phyloP scores from a whole-genome alignment of 2,113 vertebrate species.

The Prionailurus viverrinus region DNA sequence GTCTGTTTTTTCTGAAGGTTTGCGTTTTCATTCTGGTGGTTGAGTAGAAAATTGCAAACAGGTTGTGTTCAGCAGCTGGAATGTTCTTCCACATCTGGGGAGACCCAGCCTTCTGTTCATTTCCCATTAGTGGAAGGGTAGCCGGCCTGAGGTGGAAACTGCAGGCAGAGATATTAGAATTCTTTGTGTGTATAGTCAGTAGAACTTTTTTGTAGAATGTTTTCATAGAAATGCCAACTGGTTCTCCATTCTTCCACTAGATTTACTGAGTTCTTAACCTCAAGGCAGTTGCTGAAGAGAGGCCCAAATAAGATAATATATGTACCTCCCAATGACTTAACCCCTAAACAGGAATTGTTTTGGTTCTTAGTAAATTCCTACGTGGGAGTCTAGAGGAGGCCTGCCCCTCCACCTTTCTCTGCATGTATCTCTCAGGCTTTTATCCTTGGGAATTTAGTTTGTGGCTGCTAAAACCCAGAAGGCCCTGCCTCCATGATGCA shows the following conservation, averaged over 20 bases:
- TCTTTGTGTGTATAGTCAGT: neutral
- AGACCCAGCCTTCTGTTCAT: neutral
- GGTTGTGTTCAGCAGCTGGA: constrained; percentile 80
- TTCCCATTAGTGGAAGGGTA: neutral
- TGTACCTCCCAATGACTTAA: neutral
- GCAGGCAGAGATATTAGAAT: neutral
- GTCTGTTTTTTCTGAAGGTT: constrained; percentile 85
- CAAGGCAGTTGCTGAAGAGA: neutral
- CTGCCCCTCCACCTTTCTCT: neutral
- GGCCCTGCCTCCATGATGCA: neutral
- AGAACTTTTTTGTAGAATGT: neutral
- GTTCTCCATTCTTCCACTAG: neutral
- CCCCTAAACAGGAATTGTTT: neutral
- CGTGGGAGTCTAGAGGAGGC: neutral
- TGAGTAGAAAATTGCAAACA: constrained; percentile 89
- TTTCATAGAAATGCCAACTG: neutral
- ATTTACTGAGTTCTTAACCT: neutral
- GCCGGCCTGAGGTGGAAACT: constrained; percentile 34
- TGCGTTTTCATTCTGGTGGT: constrained; percentile 83
- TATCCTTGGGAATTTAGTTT: neutral
- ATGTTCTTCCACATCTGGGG: constrained; percentile 80
- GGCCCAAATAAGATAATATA: neutral
- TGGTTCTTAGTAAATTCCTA: neutral
- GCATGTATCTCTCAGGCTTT: neutral
- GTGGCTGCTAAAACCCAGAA: neutral